Base-by-base conservation (phyloP, 2,888 invertebrate genomes). In the Pyrgus malvae region DNA sequence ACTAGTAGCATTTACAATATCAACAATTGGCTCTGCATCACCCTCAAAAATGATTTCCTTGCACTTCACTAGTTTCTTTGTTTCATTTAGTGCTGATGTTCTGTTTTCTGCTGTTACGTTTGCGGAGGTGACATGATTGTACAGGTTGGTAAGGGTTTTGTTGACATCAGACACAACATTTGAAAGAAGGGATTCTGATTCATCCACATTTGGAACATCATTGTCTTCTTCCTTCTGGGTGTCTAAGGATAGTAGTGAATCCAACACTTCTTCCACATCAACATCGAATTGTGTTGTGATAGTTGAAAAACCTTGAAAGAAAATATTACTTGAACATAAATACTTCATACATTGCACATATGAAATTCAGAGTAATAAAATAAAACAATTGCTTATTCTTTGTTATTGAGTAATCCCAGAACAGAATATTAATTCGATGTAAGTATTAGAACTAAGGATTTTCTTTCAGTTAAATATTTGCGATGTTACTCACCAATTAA, bases 1-100 rank as follows among this genome's bases (percentile, higher is more conserved):
- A 56, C 92, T 87, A 6, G 94, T 93, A 46, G 93, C 93, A 76
- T 96, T 95, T 0, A 95, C 93, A 29, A 96, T 87, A 89, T 95
- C 91, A 0, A 93, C 92, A 40, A 80, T 65, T 0, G 83, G 81
- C 54, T 86, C 83, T 9, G 72, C 44, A 54, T 86, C 83, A 44
- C 83, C 84, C 16, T 90, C 86, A 59, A 80, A 82, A 1, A 76
- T 54, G 37, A 87, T 83, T 50, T 87, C 81, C 60, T 74, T 87
- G 59, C 91, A 91, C 64, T 80, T 82, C 0, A 89, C 86, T 14
- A 86, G 68, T 69, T 90, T 90, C 31, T 79, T 71, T 3, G 90
- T 90, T 68, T 89, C 89, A 58, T 89, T 90, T 0, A 65, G 70
- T 7, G 65, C 57, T 44, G 75, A 74, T 19, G 86, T 89, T 53